Base-by-base conservation (phyloP, 2,113 vertebrate genomes). In the Rattus rattus region DNA sequence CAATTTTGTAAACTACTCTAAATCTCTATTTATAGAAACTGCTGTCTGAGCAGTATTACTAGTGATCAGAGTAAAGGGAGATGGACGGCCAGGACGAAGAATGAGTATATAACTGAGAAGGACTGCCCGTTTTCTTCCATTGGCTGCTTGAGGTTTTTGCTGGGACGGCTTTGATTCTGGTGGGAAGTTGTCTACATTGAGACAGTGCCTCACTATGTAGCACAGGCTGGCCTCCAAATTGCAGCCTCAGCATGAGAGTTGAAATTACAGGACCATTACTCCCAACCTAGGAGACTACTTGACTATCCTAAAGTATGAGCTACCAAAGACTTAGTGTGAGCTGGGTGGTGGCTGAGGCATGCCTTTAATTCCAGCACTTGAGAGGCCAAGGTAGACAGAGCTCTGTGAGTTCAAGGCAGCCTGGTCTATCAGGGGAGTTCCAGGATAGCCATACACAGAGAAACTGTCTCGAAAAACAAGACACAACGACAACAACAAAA, bases 1-100 rank as follows among this genome's bases (percentile, higher is more conserved):
- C 92, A 94, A 95, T 90, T 97, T 30, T 96, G 87, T 95, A 90
- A 96, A 96, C 95, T 96, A 95, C 93, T 97, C 93, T 95, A 94
- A 97, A 92, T 91, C 56, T 12, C 84, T 97, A 93, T 94, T 96
- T 97, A 94, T 93, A 95, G 94, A 93, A 96, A 94, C 28, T 93
- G 95, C 89, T 97, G 89, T 76, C 49, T 89, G 88, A 97, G 89
- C 95, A 96, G 73, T 95, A 97, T 87, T 75, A 91, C 76, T 87
- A 97, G 91, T 75, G 73, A 96, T 96, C 67, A 96, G 89, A 90
- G 86, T 79, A 63, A 94, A 94, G 39, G 33, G 26, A 43, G 20
- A 69, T 0, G 0, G 22, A 56, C 0, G 0, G 52, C 77, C 88
- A 94, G 65, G 73, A 84, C 36, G 10, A 73, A 59, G 80, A 76